Conservation (phyloP, 2,888 invertebrate species). For the Hetaerina titia region DNA sequence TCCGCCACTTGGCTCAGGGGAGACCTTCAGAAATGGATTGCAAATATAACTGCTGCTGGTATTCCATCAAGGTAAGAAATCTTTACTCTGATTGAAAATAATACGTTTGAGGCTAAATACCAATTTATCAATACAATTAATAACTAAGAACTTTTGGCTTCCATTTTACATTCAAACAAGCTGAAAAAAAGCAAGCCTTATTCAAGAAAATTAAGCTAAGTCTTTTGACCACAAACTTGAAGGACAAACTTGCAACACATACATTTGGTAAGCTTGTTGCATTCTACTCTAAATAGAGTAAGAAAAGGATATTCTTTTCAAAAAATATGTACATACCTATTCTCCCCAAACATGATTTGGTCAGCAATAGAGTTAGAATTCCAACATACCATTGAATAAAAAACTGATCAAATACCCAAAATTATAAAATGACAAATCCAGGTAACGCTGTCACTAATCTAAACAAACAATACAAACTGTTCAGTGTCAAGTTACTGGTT, state of each 20-base stretch:
- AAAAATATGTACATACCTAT: background rate
- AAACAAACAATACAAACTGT: background rate
- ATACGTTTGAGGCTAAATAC: too few relatives aligned
- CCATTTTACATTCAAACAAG: background rate
- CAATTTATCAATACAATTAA: background rate
- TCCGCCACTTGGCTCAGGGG: slow-evolving; percentile 78
- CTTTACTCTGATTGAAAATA: too few relatives aligned
- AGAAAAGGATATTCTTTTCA: background rate
- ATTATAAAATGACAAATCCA: background rate
- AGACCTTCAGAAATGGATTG: background rate
- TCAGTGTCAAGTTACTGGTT: too few relatives aligned
- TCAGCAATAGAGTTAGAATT: background rate
- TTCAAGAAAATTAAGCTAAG: background rate
- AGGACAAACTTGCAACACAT: background rate
- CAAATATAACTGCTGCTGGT: background rate
- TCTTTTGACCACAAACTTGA: background rate
- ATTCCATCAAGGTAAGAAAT: too few relatives aligned
- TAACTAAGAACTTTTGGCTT: background rate
- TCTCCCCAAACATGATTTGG: background rate
- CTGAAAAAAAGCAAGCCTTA: background rate
- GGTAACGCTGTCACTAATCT: background rate
- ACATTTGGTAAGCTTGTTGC: background rate
- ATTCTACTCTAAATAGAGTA: background rate
- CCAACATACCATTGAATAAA: background rate
- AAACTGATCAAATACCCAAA: background rate